Conservation (phyloP, 2,888 invertebrate species). For the Magallana nippona region DNA sequence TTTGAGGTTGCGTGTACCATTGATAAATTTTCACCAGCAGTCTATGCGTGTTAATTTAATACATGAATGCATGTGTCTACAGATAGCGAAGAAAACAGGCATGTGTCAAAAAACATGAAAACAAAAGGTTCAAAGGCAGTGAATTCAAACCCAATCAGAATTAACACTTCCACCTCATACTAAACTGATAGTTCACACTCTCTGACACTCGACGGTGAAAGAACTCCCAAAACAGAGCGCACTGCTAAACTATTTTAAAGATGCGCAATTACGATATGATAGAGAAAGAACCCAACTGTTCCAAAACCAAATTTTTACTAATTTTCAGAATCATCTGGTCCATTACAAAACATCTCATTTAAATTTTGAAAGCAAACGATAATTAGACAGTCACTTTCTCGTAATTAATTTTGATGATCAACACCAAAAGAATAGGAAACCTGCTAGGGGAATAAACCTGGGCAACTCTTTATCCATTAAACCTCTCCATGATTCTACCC, state of each 20-base stretch:
- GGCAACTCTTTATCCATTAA: neutral
- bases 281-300: slow-evolving; percentile 16
- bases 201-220: neutral
- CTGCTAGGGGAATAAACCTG: neutral
- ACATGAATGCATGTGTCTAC: neutral
- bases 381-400: slow-evolving; percentile 4
- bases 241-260: neutral
- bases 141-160: slow-evolving; percentile 12
- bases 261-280: neutral
- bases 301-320: neutral
- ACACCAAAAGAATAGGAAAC: neutral
- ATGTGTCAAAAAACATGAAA: neutral
- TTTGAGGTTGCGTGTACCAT: no score
- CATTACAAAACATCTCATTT: slow-evolving; percentile 24
- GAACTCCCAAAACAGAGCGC: neutral
- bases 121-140: slow-evolving; percentile 2
- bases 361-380: slow-evolving; percentile 10
- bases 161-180: slow-evolving; percentile 10
- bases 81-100: neutral
- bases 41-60: no score
- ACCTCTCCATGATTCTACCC: neutral
- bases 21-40: no score
- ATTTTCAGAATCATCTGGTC: slow-evolving; percentile 22
- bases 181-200: slow-evolving; percentile 17
- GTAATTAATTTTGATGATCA: slow-evolving; percentile 3